Base-by-base conservation (phyloP, 2,888 invertebrate genomes). In the Andrena flavipes region DNA sequence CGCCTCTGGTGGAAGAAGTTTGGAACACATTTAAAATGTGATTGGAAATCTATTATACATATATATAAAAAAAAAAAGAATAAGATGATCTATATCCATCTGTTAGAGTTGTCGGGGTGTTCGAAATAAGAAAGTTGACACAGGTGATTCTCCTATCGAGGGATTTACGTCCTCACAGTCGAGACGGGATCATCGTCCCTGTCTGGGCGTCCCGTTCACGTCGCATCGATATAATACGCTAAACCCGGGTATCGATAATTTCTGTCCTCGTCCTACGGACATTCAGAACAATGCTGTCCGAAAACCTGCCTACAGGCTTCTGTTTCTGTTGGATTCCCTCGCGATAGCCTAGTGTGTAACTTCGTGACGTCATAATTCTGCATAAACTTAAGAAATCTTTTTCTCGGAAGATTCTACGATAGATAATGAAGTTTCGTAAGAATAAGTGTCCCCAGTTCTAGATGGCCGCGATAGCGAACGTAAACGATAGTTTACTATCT, bases 141-240 rank as follows among this genome's bases (percentile, higher is more conserved):
- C 65, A 68, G 72, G 73, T 73, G 69, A 74, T 56, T 63, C 56
- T 48, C 23, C 56, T 23, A 33, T 64, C 49, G 16, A 35, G 33
- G 74, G 80, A 81, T 76, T 81, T 69, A 51, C 60, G 51, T 56
- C 60, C 60, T 60, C 59, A 56, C 10, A 30, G 42, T 16, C 76
- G 75, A 80, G 69, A 70, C 73, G 10, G 73, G 59, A 59, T 73
- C 68, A 69, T 51, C 64, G 77, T 42, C 63, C 33, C 35, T 42
- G 72, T 54, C 33, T 60, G 54, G 60, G 30, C 76, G 71, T 10
- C 20, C 6, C 60, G 69, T 51, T 65, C 42, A n/a, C 30, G 51
- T 42, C 16, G 62, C 70, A 59, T 71, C 80, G 63, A 76, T 60
- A 56, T 69, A 80, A 76, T 75, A 71, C 70, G 48, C 70, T 67